Percentiles rank a stretch among this genome's conserved stretches.
These are phyloP conservation scores for Ursus arctos DNA, from an alignment of 2,113 vertebrate genomes.

Conservation along the genomic window DNA sequence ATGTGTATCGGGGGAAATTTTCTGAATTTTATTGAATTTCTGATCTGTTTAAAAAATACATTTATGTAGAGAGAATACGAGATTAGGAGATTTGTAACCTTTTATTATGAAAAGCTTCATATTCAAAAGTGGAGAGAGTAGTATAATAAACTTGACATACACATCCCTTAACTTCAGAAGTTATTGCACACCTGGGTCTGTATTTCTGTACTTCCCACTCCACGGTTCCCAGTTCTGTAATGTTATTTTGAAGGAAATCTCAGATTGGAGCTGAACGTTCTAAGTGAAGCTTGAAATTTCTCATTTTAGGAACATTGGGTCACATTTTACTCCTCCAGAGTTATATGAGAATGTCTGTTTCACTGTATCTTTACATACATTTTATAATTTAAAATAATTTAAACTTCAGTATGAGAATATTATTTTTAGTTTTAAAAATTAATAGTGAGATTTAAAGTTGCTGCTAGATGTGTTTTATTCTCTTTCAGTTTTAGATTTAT, in stretches of 20 bases:
- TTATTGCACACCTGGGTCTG: too few relatives aligned
- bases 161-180: neutral
- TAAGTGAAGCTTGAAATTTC: neutral
- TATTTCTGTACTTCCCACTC: neutral
- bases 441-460: neutral
- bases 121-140: neutral
- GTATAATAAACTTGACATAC: neutral
- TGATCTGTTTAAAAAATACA: neutral
- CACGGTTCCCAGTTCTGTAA: neutral
- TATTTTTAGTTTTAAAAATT: neutral
- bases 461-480: neutral
- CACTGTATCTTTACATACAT: neutral
- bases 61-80: neutral
- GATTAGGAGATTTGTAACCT: neutral
- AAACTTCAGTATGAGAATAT: neutral
- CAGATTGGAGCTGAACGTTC: neutral
- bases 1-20: neutral
- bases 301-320: neutral
- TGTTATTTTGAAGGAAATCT: neutral
- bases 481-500: slow-evolving; percentile 1
- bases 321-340: neutral
- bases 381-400: slow-evolving; percentile 31
- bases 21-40: neutral
- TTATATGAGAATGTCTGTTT: neutral
- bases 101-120: neutral